Evolutionary conservation across 2,888 invertebrate species (phyloP), one percentile per base, ranked within the genome.

Genomic region (Onthophagus sagittarius): DNA sequence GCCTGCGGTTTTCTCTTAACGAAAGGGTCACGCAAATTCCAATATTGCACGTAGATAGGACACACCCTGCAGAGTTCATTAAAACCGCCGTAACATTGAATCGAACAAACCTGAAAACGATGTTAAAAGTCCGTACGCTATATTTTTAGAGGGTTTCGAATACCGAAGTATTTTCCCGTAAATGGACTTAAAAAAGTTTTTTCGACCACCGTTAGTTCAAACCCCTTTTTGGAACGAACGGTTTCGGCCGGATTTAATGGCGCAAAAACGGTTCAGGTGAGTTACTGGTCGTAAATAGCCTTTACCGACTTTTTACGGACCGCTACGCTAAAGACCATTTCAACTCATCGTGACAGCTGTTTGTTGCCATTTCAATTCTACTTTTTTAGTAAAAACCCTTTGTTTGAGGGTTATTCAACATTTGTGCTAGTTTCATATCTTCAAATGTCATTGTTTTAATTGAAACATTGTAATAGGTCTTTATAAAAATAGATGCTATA

Each of bases 21-120:
- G 75, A 77, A 76, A 75, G 67, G 77, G 77, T 76, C 77, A 72
- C 72, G 74, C 72, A 72, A 75, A 76, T 74, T 74, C 76, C 77
- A 77, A 76, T 77, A 76, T 73, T 70, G 67, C n/a, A 67, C 64
- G 67, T 31, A 67, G 67, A 15, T 13, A n/a, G 31, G 67, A 67
- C 67, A 53, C 39, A 53, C 39, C 39, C 39, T 1, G 39, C 7
- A 11, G 39, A 53, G 39, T 53, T 53, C 9, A 53, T 53, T 53
- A 53, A 53, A 53, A 11, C 39, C 7, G 6, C 39, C 11, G 39
- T 53, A 53, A 53, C 39, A 53, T 53, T 23, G 23, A 23, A 23
- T 23, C 3, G 23, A 23, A 23, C 23, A 1, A 23, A 23, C 3
- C 1, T 1, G 2, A 23, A 53, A 53, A 4, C 39, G 39, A 11